Base-by-base conservation (phyloP, 2,797 vertebrate genomes). In the Oryzias dopingdopingensis region DNA sequence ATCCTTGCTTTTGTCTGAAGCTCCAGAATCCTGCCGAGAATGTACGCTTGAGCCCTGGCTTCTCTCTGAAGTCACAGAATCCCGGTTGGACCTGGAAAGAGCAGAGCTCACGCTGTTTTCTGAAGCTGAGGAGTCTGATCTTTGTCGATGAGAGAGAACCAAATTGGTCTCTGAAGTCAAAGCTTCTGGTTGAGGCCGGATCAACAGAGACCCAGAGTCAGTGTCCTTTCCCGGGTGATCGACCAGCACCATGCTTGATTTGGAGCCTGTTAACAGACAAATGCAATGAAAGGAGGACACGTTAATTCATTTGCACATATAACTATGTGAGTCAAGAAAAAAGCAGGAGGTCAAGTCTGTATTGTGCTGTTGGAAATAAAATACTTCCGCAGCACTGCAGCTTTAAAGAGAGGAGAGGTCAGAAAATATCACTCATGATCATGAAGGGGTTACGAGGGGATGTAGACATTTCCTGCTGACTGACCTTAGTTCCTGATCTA, bases 181-280 rank as follows among this genome's bases (percentile, higher is more conserved):
- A 23, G 83, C 60, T 60, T 92, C 88, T 26, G 64, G 74, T 46
- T 80, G 82, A 44, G 86, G 75, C 45, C 74, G 80, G 49, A 90
- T 88, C 61, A 86, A 55, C 37, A 85, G 60, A 26, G 85, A 81
- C 6, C 85, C 76, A 6, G 88, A 75, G 49, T 69, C 76, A 7
- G 88, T 91, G 47, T 89, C 89, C 72, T 85, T 83, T 52, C 72
- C 67, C 10, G 91, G 88, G 20, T 92, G 83, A 74, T 92, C 92
- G 4, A 94, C 88, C 59, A 96, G 69, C 14, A 94, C 86, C 74
- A 95, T 93, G 71, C 85, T 90, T 0, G 90, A 86, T 49, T 76
- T 82, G 66, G 86, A 76, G 80, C 89, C 95, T 92, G 80, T 5
- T 22, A 61, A 51, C 74, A 23, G 70, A 63, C 50, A 71, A 13